Evolutionary conservation across 2,888 invertebrate species (phyloP).

Genomic region (Cylindroiulus punctatus): DNA sequence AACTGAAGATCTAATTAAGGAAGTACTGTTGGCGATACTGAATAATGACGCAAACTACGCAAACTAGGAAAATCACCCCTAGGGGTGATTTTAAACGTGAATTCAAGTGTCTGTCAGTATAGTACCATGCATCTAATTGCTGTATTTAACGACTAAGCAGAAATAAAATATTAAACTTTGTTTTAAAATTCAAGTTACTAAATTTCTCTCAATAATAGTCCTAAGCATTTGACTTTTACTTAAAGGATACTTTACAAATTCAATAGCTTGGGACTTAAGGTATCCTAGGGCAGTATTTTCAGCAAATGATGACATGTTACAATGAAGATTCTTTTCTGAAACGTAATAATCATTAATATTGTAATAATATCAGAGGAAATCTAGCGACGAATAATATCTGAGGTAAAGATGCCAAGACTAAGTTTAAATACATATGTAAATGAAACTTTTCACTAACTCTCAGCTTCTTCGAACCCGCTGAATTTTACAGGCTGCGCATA

Average conservation of each 20-base stretch:
- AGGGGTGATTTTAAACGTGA: no score
- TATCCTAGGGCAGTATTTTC: constrained; percentile 97
- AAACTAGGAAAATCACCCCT: no score
- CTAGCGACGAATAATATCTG: no score
- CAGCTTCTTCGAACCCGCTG: constrained; percentile 95
- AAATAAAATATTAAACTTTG: no score
- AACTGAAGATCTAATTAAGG: constrained; percentile 66
- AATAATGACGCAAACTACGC: neutral
- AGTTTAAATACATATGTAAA: no score
- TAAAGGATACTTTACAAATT: constrained; percentile 88
- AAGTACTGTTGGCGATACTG: neutral
- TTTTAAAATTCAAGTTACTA: no score
- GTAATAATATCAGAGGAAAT: neutral
- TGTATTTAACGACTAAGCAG: no score
- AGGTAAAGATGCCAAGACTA: no score
- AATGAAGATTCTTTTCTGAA: constrained; percentile 91
- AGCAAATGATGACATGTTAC: constrained; percentile 99
- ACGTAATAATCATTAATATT: constrained; percentile 59
- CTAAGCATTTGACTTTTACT: no score
- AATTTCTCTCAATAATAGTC: no score
- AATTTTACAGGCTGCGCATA: constrained; percentile 99
- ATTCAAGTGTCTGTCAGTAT: no score
- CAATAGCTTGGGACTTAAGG: constrained; percentile 94
- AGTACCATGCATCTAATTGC: no score
- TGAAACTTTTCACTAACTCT: constrained; percentile 73